Percentiles rank a stretch among this genome's conserved stretches.
These are phyloP conservation scores for Liodrosophila aerea DNA, from an alignment of 2,888 invertebrate species.

Conservation along the genomic window DNA sequence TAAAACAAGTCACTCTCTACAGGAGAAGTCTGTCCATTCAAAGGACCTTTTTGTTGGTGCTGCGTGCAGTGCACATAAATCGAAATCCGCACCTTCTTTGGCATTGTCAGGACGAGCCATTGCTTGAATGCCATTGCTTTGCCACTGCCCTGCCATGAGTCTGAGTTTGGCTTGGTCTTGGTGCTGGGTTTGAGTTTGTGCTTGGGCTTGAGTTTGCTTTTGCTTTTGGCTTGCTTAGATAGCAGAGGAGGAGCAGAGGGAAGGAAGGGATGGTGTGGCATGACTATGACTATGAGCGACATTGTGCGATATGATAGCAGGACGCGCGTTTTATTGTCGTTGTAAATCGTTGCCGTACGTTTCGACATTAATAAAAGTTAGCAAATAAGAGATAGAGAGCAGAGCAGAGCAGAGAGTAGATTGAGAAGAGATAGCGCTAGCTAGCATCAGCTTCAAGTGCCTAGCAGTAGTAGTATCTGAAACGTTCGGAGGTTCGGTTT, in stretches of 20 bases:
- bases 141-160: conserved; percentile 23
- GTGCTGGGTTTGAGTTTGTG: conserved; percentile 19
- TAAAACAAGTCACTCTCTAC: background rate
- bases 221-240: conserved; percentile 62
- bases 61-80: conserved; percentile 77
- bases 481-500: conserved; percentile 39
- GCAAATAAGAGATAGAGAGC: conserved; percentile 53
- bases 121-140: conserved; percentile 48
- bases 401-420: conserved; percentile 1
- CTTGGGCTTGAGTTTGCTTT: conserved; percentile 18
- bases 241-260: conserved; percentile 52
- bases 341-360: conserved; percentile 77
- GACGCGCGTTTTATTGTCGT: conserved; percentile 76
- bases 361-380: conserved; percentile 77
- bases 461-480: conserved; percentile 13
- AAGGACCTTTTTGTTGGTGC: conserved; percentile 43
- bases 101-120: conserved; percentile 65
- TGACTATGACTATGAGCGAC: conserved; percentile 75
- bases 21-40: conserved; percentile 11
- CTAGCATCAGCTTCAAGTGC: conserved; percentile 50
- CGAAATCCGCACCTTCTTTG: conserved; percentile 77
- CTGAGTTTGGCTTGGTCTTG: conserved; percentile 20
- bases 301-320: conserved; percentile 77
- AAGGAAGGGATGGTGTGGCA: too few relatives aligned
- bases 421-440: conserved; percentile 24